Base-by-base conservation (phyloP, 53 echinoderm and acorn worm genomes). In the Stichopus horrens region DNA sequence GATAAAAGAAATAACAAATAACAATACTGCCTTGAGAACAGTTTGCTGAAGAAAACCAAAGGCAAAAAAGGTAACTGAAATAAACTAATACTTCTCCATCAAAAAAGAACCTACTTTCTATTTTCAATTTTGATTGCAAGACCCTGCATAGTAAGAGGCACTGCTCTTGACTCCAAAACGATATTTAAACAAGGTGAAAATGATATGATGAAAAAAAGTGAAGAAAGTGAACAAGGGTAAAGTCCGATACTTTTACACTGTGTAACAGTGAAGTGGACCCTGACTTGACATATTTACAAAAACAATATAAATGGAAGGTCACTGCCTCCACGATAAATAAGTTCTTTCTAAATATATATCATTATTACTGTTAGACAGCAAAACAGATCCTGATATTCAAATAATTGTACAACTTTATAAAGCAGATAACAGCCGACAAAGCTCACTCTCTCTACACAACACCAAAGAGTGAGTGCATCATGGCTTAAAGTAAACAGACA, bases 111-210 rank as follows among this genome's bases (percentile, higher is more conserved):
- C 37, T 37, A 37, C 37, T 37, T 37, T 37, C 37, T 37, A 37
- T 37, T 37, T 37, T 37, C 37, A 37, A 37, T 37, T 37, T 37
- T 37, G 37, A 37, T 37, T 37, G 37, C 71, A 18, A 71, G 71
- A 71, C 71, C 71, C 71, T 71, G 71, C 18, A 71, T 71, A 71
- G 71, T 71, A 71, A 71, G 71, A 71, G 71, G 19, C 71, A 71
- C 71, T 71, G 71, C 71, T 20, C 18, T 71, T 18, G 71, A 71
- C 71, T 71, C 37, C 37, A 37, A 37, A 18, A 18, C 10, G 63
- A 63, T 63, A 63, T 63, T 3, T 63, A 63, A 10, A 71, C 71
- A 71, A 71, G 71, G 71, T 71, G 71, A 71, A 37, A 37, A 71
- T 71, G 19, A 18, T 71, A n/a, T 0, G n/a, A 13, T 0, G 5